These are phyloP conservation scores for Nilaparvata lugens DNA, from an alignment of 1,140 invertebrate genomes.

Conservation along the genomic window DNA sequence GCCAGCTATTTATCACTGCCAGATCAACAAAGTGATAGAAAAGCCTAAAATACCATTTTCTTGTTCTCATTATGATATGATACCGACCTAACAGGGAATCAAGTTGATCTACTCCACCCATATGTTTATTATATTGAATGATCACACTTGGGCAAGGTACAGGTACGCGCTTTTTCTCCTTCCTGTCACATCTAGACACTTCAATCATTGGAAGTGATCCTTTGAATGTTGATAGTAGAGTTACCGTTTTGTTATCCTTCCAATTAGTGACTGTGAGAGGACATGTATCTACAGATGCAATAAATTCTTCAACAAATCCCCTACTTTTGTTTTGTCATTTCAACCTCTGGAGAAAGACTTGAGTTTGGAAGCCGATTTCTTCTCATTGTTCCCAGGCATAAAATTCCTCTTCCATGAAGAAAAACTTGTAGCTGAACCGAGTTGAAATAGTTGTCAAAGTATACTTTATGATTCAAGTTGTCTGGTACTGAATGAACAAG, in stretches of 20 bases:
- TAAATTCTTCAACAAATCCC: conserved; percentile 12
- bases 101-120: conserved; percentile 40
- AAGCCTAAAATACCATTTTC: conserved; percentile 36
- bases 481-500: conserved; percentile 15
- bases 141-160: conserved; percentile 17
- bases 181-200: conserved; percentile 18
- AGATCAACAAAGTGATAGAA: conserved; percentile 39
- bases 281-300: not conserved
- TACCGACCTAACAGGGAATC: conserved; percentile 36
- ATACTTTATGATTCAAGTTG: conserved; percentile 20
- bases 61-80: conserved; percentile 35
- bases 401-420: conserved; percentile 25
- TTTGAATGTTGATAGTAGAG: conserved; percentile 29
- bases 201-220: conserved; percentile 24
- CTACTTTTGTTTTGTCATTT: conserved; percentile 18
- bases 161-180: not conserved
- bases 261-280: conserved; percentile 22
- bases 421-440: conserved; percentile 17
- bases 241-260: conserved; percentile 34
- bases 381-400: conserved; percentile 16
- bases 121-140: conserved; percentile 34
- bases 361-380: conserved; percentile 21
- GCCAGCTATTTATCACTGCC: conserved; percentile 27
- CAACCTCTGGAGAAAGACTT: conserved; percentile 21
- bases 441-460: conserved; percentile 29